These are phyloP conservation scores for Pterostichus niger DNA, from an alignment of 2,888 invertebrate genomes.

Conservation along the genomic window DNA sequence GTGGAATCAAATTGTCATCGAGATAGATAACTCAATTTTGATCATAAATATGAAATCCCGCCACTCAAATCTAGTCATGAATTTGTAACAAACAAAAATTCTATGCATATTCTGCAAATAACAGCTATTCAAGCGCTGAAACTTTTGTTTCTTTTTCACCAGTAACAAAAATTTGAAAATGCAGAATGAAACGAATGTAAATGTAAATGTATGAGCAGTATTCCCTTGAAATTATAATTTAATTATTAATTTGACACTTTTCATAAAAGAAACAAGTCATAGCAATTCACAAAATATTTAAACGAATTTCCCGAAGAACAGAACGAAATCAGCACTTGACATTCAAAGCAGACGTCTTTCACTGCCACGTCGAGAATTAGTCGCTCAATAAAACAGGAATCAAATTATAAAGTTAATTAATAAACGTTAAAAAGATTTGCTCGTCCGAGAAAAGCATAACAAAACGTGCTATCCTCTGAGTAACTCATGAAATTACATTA, in stretches of 20 bases:
- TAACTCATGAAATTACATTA: slow-evolving; percentile 47
- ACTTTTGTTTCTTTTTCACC: background rate
- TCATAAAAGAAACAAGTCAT: slow-evolving; percentile 29
- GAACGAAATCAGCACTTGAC: slow-evolving; percentile 30
- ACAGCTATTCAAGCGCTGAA: too few relatives aligned
- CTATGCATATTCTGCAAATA: background rate
- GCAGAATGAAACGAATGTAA: background rate
- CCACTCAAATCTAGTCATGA: slow-evolving; percentile 6
- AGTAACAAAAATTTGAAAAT: background rate
- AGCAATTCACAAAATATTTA: slow-evolving; percentile 40
- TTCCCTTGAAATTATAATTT: slow-evolving; percentile 13
- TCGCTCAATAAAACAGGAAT: slow-evolving; percentile 61
- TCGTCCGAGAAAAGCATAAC: slow-evolving; percentile 17
- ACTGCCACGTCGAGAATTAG: slow-evolving; percentile 19
- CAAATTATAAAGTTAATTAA: slow-evolving; percentile 64
- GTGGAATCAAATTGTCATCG: background rate
- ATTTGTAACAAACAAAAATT: slow-evolving; percentile 7
- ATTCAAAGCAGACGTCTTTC: slow-evolving; percentile 39
- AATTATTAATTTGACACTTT: slow-evolving; percentile 22
- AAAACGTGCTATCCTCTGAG: slow-evolving; percentile 3
- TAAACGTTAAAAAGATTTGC: slow-evolving; percentile 54
- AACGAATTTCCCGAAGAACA: slow-evolving; percentile 24
- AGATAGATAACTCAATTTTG: background rate
- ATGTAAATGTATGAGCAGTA: background rate
- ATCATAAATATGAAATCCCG: slow-evolving; percentile 20